Conservation (phyloP, 2,113 vertebrate species). For the Crotalus tigris region DNA sequence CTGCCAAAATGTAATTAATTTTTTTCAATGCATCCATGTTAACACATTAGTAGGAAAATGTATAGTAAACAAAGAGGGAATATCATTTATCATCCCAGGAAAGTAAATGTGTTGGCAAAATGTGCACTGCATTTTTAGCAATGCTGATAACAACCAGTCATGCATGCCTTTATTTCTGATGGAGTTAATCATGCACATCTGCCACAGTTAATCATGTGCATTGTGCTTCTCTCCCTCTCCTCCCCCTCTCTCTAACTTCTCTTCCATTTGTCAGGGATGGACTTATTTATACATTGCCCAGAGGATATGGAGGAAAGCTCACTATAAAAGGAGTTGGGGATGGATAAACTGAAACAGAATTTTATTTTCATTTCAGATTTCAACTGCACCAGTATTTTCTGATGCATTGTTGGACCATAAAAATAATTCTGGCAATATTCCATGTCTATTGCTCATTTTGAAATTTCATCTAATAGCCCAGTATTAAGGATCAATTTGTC, state of each 20-base stretch:
- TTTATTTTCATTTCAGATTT: background rate
- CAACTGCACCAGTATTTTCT: constrained; percentile 9
- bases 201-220: constrained; percentile 34
- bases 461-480: constrained; percentile 7
- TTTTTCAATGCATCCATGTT: constrained; percentile 38
- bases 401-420: background rate
- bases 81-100: constrained; percentile 40
- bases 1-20: constrained; percentile 57
- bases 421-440: background rate
- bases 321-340: background rate
- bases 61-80: constrained; percentile 40
- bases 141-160: constrained; percentile 35
- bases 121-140: constrained; percentile 37
- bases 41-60: constrained; percentile 45
- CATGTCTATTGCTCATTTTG: background rate
- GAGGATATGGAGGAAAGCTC: constrained; percentile 8
- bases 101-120: constrained; percentile 43
- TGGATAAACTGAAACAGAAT: background rate
- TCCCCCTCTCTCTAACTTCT: background rate
- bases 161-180: constrained; percentile 39
- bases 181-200: constrained; percentile 41
- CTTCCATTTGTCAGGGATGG: constrained; percentile 25
- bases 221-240: constrained; percentile 23
- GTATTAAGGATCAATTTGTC: background rate
- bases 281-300: background rate